Evolutionary conservation across 2,113 vertebrate species (phyloP), one percentile per base, ranked within the genome.

Genomic region (Nannospalax galili): DNA sequence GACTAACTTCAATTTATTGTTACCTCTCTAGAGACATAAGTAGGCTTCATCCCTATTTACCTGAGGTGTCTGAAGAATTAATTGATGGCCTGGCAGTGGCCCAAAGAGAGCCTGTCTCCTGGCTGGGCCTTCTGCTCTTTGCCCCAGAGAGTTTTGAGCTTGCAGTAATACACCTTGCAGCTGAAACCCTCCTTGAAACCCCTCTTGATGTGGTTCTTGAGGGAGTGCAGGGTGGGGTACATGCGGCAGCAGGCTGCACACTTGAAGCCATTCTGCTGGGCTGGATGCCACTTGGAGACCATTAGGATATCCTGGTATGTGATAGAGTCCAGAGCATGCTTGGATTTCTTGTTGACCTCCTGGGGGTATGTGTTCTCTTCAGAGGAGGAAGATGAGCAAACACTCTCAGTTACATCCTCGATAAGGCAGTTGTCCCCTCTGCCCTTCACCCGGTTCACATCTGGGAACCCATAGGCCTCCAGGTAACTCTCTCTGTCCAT

Each of bases 151-250:
- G 48, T 70, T 79, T 97, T 95, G 32, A 98, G 96, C 90, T 92
- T 97, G 11, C 52, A 1, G 92, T 97, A 98, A 91, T 95, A 97
- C 6, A 90, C 91, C 20, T 90, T 90, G 93, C 98, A 98, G 93
- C 97, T 98, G 96, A 97, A 98, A 40, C 97, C 97, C 82, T 98
- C 94, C 70, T 74, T 88, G 89, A 91, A 93, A 37, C 98, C 97
- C 19, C 96, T 74, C 65, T 93, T 86, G 93, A 98, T 94, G 80
- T 98, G 98, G 3, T 45, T 96, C 89, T 97, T 95, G 75, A 98
- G 60, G 0, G 94, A 91, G 78, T 91, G 81, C 1, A 95, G 58
- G 0, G 84, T 97, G 3, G 98, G 98, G 95, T 98, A 98, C 95
- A 97, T 79, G 22, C 77, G 86, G 88, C 97, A 98, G 95, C 97